A percentile compares a stretch with the other conserved stretches of the same genome.
Evolutionary conservation across 2,888 invertebrate species (phyloP).

Genomic region (Tachina lurida): DNA sequence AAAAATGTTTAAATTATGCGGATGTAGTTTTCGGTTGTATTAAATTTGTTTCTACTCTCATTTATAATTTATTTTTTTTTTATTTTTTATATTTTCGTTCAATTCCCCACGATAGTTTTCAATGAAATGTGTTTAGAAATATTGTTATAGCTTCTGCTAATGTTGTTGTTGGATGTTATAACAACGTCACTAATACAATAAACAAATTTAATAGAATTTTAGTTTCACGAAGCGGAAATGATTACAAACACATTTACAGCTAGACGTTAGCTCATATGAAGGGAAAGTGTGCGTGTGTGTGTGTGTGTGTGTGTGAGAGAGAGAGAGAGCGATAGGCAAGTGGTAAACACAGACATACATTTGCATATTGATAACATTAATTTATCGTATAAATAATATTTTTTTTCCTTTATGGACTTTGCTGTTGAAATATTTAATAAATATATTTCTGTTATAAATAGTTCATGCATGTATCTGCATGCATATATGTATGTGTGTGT

Average conservation of each 20-base stretch:
- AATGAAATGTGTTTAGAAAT: conserved; percentile 30
- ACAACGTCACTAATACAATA: conserved; percentile 52
- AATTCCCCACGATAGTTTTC: conserved; percentile 2
- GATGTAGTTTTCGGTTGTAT: conserved; percentile 11
- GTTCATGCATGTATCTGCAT: not conserved
- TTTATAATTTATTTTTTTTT: not conserved
- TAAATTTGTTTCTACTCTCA: conserved; percentile 11
- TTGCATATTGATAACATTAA: conserved; percentile 39
- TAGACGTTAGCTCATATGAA: not conserved
- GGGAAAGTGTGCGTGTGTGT: not conserved
- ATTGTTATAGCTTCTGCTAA: conserved; percentile 25
- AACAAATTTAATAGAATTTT: conserved; percentile 65
- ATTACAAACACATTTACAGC: conserved; percentile 19
- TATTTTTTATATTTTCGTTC: not conserved
- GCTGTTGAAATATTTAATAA: conserved; percentile 5
- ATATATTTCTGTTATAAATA: not conserved
- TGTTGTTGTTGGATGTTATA: conserved; percentile 53
- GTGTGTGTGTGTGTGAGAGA: no score
- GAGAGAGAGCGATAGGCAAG: not conserved
- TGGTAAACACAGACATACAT: no score
- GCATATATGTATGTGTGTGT: no score
- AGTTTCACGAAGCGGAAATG: conserved; percentile 62
- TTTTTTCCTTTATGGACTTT: not conserved
- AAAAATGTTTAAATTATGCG: conserved; percentile 27
- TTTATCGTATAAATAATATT: conserved; percentile 46